phyloP scores from a whole-genome alignment of 2,888 invertebrate genomes.

The Carcina quercana region DNA sequence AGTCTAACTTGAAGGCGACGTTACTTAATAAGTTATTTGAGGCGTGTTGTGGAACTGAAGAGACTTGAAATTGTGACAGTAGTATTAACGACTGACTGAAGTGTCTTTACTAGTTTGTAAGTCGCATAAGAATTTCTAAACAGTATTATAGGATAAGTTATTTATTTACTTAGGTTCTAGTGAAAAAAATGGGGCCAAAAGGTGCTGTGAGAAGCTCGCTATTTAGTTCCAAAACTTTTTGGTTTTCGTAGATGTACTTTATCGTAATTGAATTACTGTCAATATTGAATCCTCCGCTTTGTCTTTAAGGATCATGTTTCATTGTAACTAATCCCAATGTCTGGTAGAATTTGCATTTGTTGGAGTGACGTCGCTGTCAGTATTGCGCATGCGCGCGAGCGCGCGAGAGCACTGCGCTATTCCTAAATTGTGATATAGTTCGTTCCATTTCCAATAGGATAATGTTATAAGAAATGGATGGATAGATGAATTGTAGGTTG shows the following conservation, averaged over 20 bases:
- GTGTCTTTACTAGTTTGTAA: slow-evolving; percentile 37
- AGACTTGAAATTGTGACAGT: no score
- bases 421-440: slow-evolving; percentile 70
- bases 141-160: slow-evolving; percentile 57
- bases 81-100: slow-evolving; percentile 42
- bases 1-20: no score
- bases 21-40: no score
- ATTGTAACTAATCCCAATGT: slow-evolving; percentile 11
- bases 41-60: no score
- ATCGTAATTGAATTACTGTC: slow-evolving; percentile 4
- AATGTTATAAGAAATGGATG: slow-evolving; percentile 14
- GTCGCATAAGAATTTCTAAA: slow-evolving; percentile 33
- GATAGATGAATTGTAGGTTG: slow-evolving; percentile 1
- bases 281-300: slow-evolving; percentile 13
- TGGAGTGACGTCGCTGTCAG: slow-evolving; percentile 35
- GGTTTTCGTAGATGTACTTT: slow-evolving; percentile 34
- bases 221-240: slow-evolving; percentile 44
- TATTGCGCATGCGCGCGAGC: slow-evolving; percentile 33
- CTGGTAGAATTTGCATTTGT: slow-evolving; percentile 19
- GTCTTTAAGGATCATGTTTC: slow-evolving; percentile 8
- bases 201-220: slow-evolving; percentile 46
- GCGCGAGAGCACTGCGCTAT: slow-evolving; percentile 44
- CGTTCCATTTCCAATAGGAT: slow-evolving; percentile 46
- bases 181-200: slow-evolving; percentile 57
- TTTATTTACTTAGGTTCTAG: slow-evolving; percentile 43